Base-by-base conservation (phyloP, 2,888 invertebrate genomes). In the Neria commutata region DNA sequence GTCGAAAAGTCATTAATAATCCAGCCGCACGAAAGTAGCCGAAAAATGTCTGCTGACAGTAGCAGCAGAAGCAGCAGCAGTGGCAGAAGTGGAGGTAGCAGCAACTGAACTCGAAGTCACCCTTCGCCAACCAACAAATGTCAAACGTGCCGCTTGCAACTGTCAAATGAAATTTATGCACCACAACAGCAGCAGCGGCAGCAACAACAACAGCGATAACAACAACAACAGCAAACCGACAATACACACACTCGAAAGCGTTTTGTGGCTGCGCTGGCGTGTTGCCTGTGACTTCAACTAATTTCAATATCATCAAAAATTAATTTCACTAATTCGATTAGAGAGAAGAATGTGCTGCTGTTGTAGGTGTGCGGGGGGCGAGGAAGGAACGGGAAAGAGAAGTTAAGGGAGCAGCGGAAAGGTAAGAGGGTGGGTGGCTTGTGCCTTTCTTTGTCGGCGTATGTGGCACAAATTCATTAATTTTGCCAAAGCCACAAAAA, bases 261-360 rank as follows among this genome's bases (percentile, higher is more conserved):
- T 21, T 46, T 46, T 19, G 17, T 21, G 14, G 19, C 16, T 17
- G 19, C 10, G 16, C 11, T 45, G 10, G 14, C 16, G 60, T 66
- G 63, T 54, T 40, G 61, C 50, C 47, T 58, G 68, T 67, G 73
- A 66, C 74, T 72, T 74, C 71, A 68, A 76, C 76, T 77, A 75
- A 77, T 77, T 77, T 77, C 73, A 77, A 77, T 78, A 77, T 77
- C 78, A 77, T 77, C 78, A 77, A 77, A 77, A 76, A 77, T 77
- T 77, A 78, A 78, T 78, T 78, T 72, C 73, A 74, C 73, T 77
- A 77, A 77, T 77, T 78, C 78, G 77, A 78, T 78, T 77, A 77
- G 63, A 46, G 51, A 17, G 64, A n/a, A n/a, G n/a, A n/a, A n/a
- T n/a, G n/a, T n/a, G n/a, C n/a, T n/a, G n/a, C n/a, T n/a, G n/a